Base-by-base conservation (phyloP, 1,140 invertebrate genomes). In the Drosophila pectinifera region DNA sequence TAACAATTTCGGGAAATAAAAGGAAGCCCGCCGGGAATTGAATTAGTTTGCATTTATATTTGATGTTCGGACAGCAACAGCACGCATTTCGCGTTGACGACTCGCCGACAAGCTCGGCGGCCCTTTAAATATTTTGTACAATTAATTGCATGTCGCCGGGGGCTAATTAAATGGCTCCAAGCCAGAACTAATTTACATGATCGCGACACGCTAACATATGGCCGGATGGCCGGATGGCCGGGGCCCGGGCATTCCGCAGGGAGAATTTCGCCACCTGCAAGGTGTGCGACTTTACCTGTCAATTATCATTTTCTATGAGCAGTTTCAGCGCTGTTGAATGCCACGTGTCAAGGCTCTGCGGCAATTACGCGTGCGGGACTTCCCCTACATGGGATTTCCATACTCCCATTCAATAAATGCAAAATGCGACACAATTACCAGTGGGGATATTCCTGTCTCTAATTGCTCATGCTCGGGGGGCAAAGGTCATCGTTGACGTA, bases 21-120 rank as follows among this genome's bases (percentile, higher is more conserved):
- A 65, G 61, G 31, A 64, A 39, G 43, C 46, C 61, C 46, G 20
- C 39, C 43, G 74, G 62, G 57, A 76, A 55, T 67, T 65, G 43
- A 79, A 84, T 84, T 84, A 61, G 73, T 73, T 80, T 67, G 48
- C 80, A 73, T 80, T 84, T 75, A 45, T 64, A 56, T 74, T 63
- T 63, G 39, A 46, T 54, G 41, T 31, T 28, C 28, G 56, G 39
- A 24, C 34, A 45, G 53, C 45, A 73, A 48, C 48, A 54, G 49
- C 48, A 43, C 24, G 43, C 46, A 38, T 8, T 24, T 22, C 13
- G 56, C 42, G 31, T 11, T 45, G 24, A 18, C 42, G 49, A 39
- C 20, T 34, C 18, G 45, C 49, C 13, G 18, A 13, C 61, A 39
- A 70, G 49, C 49, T 39, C 11, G 36, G 20, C 31, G 14, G 14